Conservation (phyloP, 2,113 vertebrate species). For the Plecotus auritus region DNA sequence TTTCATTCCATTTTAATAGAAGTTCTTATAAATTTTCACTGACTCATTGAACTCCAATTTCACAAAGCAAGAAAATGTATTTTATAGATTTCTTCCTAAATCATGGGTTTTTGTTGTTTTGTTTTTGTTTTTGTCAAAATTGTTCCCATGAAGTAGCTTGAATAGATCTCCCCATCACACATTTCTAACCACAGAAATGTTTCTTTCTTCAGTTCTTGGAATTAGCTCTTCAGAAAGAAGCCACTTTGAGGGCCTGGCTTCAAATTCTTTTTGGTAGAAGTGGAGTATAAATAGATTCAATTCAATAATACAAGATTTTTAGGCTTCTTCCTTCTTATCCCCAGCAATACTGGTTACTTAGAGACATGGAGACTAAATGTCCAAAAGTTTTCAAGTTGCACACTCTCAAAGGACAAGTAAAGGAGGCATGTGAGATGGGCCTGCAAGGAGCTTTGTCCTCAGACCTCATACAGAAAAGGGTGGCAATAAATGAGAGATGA, state of each 20-base stretch:
- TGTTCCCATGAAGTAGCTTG: not conserved
- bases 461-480: not conserved
- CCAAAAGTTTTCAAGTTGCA: not conserved
- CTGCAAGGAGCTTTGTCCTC: not conserved
- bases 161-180: not conserved
- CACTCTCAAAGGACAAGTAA: not conserved
- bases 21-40: not conserved
- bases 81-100: not conserved
- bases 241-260: not conserved
- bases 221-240: slow-evolving; percentile 15
- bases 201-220: not conserved
- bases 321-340: not conserved
- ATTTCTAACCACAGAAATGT: not conserved
- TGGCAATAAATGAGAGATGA: not conserved
- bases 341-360: not conserved
- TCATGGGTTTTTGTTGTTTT: not conserved
- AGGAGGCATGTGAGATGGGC: not conserved
- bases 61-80: not conserved
- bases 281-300: slow-evolving; percentile 11
- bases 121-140: not conserved
- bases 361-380: not conserved
- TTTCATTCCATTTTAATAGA: not conserved
- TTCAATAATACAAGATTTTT: slow-evolving; percentile 6
- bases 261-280: slow-evolving; percentile 12
- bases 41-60: not conserved